Evolutionary conservation across 2,113 vertebrate genomes (phyloP).

Genomic region (Dissostichus mawsoni): DNA sequence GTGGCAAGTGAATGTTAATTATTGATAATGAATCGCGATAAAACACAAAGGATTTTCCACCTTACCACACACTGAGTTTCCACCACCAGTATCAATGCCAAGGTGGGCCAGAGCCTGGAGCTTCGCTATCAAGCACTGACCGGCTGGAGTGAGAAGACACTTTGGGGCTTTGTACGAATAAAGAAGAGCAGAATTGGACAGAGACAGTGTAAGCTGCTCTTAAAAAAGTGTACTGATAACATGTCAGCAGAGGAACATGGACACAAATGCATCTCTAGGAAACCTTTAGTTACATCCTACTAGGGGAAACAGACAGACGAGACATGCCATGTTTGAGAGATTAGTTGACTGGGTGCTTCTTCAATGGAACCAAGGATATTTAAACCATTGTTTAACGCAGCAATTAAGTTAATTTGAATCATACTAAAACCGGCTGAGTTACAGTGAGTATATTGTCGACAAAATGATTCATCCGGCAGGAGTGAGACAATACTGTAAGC

Average conservation of each 20-base stretch:
- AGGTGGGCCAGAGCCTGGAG: too few species aligned
- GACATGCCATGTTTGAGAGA: neutral
- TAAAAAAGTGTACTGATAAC: neutral
- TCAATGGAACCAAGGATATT: neutral
- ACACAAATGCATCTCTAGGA: neutral
- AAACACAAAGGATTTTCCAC: too few species aligned
- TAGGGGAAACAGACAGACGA: too few species aligned
- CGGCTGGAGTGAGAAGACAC: neutral
- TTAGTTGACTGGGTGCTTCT: neutral
- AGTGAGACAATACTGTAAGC: conserved; percentile 6
- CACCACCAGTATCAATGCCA: too few species aligned
- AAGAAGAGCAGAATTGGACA: too few species aligned
- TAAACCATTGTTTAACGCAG: neutral
- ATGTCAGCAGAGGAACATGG: neutral
- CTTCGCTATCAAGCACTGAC: conserved; percentile 39
- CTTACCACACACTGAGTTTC: too few species aligned
- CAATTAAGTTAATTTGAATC: neutral
- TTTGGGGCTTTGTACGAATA: neutral
- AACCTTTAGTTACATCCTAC: neutral
- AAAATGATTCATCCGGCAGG: neutral
- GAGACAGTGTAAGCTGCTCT: neutral
- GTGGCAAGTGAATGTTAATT: too few species aligned
- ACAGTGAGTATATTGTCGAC: neutral
- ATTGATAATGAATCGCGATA: too few species aligned
- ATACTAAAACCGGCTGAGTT: neutral